Percentiles rank a stretch among this genome's conserved stretches.
Conservation (phyloP, 2,797 vertebrate species). For the Danio kyathit region DNA sequence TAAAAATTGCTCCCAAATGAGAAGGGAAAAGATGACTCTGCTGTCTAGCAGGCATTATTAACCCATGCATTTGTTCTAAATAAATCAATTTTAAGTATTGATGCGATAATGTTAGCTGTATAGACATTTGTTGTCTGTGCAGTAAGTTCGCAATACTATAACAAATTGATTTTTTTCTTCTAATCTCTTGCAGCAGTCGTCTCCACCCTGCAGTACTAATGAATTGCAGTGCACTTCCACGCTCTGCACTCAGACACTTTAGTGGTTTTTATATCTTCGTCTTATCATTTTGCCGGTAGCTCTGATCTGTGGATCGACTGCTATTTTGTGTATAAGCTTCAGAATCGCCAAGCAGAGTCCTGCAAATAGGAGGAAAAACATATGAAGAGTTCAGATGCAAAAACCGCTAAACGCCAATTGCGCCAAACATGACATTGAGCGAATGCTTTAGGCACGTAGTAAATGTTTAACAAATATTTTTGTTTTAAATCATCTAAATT, state of each 20-base stretch:
- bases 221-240: background rate
- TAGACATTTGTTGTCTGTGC: background rate
- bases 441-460: too few species aligned
- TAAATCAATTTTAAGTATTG: background rate
- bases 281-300: background rate
- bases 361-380: background rate
- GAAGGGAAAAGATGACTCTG: background rate
- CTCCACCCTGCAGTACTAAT: slow-evolving; percentile 29
- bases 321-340: background rate
- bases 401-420: too few species aligned
- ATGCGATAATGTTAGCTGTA: background rate
- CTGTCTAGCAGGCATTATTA: background rate
- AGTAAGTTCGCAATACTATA: slow-evolving; percentile 2
- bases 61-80: slow-evolving; percentile 1
- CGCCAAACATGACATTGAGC: too few species aligned
- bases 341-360: background rate
- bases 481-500: too few species aligned
- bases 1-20: slow-evolving; percentile 8
- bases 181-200: slow-evolving; percentile 7
- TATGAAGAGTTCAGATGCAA: too few species aligned
- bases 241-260: background rate
- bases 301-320: background rate
- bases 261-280: slow-evolving; percentile 15
- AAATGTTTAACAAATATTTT: too few species aligned
- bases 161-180: background rate